Evolutionary conservation across 2,797 vertebrate genomes (phyloP).

Genomic region (Acanthurus lineatus): DNA sequence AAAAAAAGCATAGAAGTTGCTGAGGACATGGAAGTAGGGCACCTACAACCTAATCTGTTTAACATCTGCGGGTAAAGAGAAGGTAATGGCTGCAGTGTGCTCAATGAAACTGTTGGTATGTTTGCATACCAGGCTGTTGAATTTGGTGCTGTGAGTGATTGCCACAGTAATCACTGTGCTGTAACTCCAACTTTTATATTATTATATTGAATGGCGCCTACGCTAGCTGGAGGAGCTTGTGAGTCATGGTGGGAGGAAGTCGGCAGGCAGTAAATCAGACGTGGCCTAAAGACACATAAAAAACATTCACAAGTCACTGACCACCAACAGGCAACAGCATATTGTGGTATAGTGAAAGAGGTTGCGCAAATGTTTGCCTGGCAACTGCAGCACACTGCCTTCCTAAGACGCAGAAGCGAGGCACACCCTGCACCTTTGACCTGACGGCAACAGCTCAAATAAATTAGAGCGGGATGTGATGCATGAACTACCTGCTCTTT

Average conservation of each 20-base stretch:
- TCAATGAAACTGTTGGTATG: constrained; percentile 5
- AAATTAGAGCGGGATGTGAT: constrained; percentile 33
- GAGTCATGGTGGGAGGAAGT: constrained; percentile 42
- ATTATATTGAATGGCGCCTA: constrained; percentile 12
- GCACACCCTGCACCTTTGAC: constrained; percentile 65
- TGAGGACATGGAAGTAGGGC: not conserved
- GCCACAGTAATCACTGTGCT: not conserved
- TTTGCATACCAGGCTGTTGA: constrained; percentile 31
- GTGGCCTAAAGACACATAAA: not conserved
- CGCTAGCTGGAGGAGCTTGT: constrained; percentile 15
- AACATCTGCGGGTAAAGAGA: not conserved
- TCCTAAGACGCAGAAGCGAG: constrained; percentile 3
- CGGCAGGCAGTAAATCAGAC: constrained; percentile 22
- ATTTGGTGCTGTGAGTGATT: constrained; percentile 7
- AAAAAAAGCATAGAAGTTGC: not conserved
- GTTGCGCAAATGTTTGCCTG: not conserved
- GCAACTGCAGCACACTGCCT: not conserved
- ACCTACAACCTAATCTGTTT: not conserved
- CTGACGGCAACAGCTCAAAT: constrained; percentile 26
- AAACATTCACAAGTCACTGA: not conserved
- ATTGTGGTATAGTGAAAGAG: not conserved
- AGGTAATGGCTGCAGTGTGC: not conserved
- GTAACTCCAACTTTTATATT: constrained; percentile 12
- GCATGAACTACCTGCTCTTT: constrained; percentile 17
- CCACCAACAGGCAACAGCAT: not conserved